Conservation (phyloP, 2,888 invertebrate genomes). For the Hemicrepidius hirtus region DNA sequence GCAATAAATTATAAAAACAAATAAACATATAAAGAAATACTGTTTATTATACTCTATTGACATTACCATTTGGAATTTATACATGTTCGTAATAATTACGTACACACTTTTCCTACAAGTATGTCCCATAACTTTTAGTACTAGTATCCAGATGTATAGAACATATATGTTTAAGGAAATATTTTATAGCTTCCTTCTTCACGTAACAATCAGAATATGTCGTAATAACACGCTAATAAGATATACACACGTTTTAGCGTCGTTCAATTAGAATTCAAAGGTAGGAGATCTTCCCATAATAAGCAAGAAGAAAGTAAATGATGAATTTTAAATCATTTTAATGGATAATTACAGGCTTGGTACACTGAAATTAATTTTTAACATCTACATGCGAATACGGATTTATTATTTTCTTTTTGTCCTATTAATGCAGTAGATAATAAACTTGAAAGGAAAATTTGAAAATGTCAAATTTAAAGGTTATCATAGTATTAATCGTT, state of each 20-base stretch:
- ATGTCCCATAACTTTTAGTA: conserved; percentile 11
- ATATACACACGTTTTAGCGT: conserved; percentile 23
- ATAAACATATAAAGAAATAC: neutral
- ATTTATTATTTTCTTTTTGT: neutral
- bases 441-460: too few relatives aligned
- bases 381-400: neutral
- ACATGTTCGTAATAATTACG: neutral
- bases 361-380: conserved; percentile 25
- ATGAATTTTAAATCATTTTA: conserved; percentile 23
- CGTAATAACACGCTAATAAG: conserved; percentile 35
- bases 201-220: conserved; percentile 37
- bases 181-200: conserved; percentile 30
- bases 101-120: conserved; percentile 9
- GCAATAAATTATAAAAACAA: too few relatives aligned
- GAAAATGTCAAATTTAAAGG: neutral
- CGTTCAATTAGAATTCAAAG: conserved; percentile 25
- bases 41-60: conserved; percentile 8
- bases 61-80: neutral
- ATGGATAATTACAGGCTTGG: conserved; percentile 25
- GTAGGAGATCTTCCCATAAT: conserved; percentile 32
- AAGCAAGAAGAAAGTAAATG: conserved; percentile 34
- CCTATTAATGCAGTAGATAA: too few relatives aligned
- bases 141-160: neutral
- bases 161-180: conserved; percentile 10
- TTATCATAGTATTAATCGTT: too few relatives aligned